Conservation (phyloP, 2,888 invertebrate species). For the Gerosis bhagava region DNA sequence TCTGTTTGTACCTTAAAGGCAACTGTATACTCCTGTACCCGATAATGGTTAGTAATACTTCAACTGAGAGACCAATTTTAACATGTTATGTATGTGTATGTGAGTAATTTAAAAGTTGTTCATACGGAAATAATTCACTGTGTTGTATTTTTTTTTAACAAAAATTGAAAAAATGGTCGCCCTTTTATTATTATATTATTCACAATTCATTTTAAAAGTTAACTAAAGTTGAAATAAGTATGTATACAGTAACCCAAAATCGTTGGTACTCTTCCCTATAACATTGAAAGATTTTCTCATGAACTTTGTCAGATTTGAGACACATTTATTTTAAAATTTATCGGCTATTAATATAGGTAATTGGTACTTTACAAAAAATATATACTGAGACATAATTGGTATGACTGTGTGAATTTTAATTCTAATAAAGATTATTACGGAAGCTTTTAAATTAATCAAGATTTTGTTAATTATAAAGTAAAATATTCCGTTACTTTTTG, state of each 20-base stretch:
- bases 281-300: no score
- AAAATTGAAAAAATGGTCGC: no score
- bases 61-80: no score
- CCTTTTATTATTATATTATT: no score
- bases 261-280: conserved; percentile 5
- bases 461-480: no score
- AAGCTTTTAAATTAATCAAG: no score
- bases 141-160: no score
- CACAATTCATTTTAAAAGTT: neutral
- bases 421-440: neutral
- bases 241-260: conserved; percentile 11
- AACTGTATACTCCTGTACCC: conserved; percentile 3
- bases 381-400: neutral
- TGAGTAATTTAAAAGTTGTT: no score
- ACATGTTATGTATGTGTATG: no score
- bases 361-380: neutral
- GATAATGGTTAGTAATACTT: neutral
- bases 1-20: conserved; percentile 19
- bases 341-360: neutral
- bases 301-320: conserved; percentile 10
- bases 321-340: neutral
- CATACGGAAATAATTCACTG: no score
- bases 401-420: neutral
- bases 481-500: no score
- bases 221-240: neutral